Evolutionary conservation across 2,888 invertebrate genomes (phyloP).

Genomic region (Ecdyonurus torrentis): DNA sequence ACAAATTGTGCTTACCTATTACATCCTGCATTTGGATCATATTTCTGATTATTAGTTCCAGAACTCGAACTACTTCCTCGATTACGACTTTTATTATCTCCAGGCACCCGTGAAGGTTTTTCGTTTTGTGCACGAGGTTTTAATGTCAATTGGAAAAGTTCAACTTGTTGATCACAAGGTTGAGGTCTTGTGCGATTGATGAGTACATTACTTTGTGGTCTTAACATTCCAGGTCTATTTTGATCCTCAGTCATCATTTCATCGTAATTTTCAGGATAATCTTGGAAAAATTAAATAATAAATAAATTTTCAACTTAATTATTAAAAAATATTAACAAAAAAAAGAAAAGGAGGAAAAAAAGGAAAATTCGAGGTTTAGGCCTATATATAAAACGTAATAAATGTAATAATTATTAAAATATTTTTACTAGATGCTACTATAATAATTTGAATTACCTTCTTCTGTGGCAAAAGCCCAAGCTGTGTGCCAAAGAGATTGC

Average conservation of each 20-base stretch:
- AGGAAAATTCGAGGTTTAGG: too few species aligned
- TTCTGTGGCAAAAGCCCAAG: constrained; percentile 14
- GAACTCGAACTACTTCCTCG: background rate
- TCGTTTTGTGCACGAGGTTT: constrained; percentile 12
- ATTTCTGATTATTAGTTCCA: background rate
- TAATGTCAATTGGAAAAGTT: constrained; percentile 35
- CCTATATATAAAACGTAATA: background rate
- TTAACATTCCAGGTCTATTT: constrained; percentile 15
- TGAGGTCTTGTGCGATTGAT: constrained; percentile 50
- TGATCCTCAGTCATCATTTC: constrained; percentile 16
- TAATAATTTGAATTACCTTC: too few species aligned
- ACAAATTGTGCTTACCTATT: background rate
- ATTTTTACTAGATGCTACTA: too few species aligned
- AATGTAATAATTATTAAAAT: constrained; percentile 1
- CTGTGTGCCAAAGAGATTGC: constrained; percentile 16
- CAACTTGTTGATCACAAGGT: constrained; percentile 67
- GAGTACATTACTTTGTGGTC: constrained; percentile 8
- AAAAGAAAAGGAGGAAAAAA: too few species aligned
- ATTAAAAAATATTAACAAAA: too few species aligned
- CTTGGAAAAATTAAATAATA: too few species aligned
- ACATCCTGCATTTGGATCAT: background rate
- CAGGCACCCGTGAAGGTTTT: background rate
- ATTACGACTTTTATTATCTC: background rate
- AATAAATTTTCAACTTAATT: too few species aligned
- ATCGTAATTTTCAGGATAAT: constrained; percentile 13